Evolutionary conservation across 2,888 invertebrate species (phyloP).

Genomic region (Amaurobius ferox): DNA sequence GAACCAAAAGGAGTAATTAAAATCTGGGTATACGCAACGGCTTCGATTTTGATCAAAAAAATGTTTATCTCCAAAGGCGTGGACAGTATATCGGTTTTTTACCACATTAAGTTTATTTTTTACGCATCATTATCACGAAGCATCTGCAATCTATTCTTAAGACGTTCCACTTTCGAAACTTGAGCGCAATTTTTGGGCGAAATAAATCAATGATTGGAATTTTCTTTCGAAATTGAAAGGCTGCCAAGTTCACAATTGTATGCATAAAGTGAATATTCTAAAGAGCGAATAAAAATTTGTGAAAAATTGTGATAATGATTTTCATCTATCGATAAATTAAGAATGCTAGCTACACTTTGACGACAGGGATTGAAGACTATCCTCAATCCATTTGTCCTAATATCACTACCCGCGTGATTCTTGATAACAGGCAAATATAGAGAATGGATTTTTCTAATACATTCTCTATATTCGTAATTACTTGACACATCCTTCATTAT

Average conservation of each 20-base stretch:
- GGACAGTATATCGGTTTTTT: conserved; percentile 18
- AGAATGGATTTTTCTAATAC: too few relatives aligned
- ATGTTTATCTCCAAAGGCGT: not conserved
- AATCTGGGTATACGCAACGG: not conserved
- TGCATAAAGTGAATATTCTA: conserved; percentile 12
- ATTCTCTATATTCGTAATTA: too few relatives aligned
- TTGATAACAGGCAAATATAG: too few relatives aligned
- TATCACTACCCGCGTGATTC: too few relatives aligned
- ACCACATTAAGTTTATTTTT: conserved; percentile 18
- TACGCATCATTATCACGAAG: conserved; percentile 12
- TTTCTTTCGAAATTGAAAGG: conserved; percentile 10
- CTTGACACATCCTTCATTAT: too few relatives aligned
- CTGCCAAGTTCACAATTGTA: conserved; percentile 14
- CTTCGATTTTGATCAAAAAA: not conserved
- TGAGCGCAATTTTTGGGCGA: conserved; percentile 7
- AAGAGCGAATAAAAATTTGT: conserved; percentile 12
- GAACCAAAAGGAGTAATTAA: not conserved
- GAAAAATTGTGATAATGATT: conserved; percentile 18
- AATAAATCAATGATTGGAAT: conserved; percentile 18
- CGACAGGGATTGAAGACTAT: too few relatives aligned
- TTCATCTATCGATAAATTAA: conserved; percentile 18
- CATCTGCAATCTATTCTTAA: conserved; percentile 3
- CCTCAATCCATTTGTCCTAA: too few relatives aligned
- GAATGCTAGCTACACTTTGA: too few relatives aligned
- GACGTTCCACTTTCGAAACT: conserved; percentile 1